Percentiles rank a stretch among this genome's conserved stretches.
phyloP scores from a whole-genome alignment of 1,140 invertebrate species.

The Drosophila ananassae region DNA sequence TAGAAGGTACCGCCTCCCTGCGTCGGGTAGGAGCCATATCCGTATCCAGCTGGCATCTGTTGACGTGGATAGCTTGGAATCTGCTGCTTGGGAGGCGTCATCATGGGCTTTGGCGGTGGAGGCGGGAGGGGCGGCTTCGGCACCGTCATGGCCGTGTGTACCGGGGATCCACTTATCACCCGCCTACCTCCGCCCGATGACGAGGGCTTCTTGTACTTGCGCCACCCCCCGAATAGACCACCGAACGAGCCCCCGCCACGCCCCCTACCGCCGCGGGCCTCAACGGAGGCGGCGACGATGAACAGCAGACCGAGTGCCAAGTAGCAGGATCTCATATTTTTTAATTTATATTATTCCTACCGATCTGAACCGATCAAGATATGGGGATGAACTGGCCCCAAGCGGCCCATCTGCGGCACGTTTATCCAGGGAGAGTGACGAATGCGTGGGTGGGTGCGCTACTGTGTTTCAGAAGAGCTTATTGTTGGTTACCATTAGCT shows the following conservation, averaged over 20 bases:
- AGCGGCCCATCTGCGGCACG: slow-evolving; percentile 33
- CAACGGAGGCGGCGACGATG: slow-evolving; percentile 29
- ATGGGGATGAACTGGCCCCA: slow-evolving; percentile 53
- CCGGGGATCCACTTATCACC: slow-evolving; percentile 68
- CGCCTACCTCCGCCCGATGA: slow-evolving; percentile 59
- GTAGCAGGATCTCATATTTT: slow-evolving; percentile 51
- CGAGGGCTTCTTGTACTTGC: slow-evolving; percentile 76
- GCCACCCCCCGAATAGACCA: slow-evolving; percentile 74
- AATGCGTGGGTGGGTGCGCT: slow-evolving; percentile 55
- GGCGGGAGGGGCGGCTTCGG: slow-evolving; percentile 63
- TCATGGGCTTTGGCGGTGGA: slow-evolving; percentile 40
- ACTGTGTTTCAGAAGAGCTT: not conserved
- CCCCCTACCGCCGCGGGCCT: slow-evolving; percentile 72
- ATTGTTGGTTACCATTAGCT: not conserved
- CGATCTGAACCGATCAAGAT: slow-evolving; percentile 41
- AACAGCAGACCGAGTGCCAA: slow-evolving; percentile 43
- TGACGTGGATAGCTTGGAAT: slow-evolving; percentile 57
- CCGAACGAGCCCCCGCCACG: slow-evolving; percentile 76
- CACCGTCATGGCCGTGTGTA: slow-evolving; percentile 64
- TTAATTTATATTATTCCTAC: slow-evolving; percentile 15
- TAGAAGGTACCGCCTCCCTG: slow-evolving; percentile 57
- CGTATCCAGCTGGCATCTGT: slow-evolving; percentile 62
- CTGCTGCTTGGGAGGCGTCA: slow-evolving; percentile 53
- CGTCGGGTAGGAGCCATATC: slow-evolving; percentile 25
- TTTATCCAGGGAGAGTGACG: slow-evolving; percentile 57